Conservation (phyloP, 1,140 invertebrate species). For the Nephila pilipes region DNA sequence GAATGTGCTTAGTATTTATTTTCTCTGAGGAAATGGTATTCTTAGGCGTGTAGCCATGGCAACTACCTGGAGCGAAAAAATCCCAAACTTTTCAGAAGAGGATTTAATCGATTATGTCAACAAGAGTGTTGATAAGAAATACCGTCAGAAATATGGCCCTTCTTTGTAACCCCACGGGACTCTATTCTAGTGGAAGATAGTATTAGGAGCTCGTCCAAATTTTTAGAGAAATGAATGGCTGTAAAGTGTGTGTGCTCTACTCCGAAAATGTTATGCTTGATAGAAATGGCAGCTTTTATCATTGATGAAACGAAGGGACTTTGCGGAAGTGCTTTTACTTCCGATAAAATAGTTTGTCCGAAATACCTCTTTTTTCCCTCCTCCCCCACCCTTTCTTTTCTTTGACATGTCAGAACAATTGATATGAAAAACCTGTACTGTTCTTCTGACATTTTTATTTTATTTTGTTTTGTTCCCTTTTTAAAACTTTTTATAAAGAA, state of each 20-base stretch:
- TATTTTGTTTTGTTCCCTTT: no score
- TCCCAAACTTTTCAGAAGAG: slow-evolving; percentile 61
- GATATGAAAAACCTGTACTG: slow-evolving; percentile 1
- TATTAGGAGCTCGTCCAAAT: neutral
- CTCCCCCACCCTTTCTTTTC: neutral
- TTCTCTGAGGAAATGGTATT: neutral
- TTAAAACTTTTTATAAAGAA: no score
- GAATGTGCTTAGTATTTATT: neutral
- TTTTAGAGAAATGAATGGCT: slow-evolving; percentile 21
- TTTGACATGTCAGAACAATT: slow-evolving; percentile 1
- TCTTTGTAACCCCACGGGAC: slow-evolving; percentile 31
- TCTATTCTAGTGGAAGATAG: slow-evolving; percentile 18
- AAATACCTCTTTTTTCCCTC: neutral
- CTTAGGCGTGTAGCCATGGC: slow-evolving; percentile 48
- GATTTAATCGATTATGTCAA: slow-evolving; percentile 75
- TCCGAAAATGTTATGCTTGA: neutral
- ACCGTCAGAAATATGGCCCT: slow-evolving; percentile 62
- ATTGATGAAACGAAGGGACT: slow-evolving; percentile 22
- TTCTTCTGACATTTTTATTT: neutral
- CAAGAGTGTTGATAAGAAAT: slow-evolving; percentile 69
- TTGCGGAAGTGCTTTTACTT: slow-evolving; percentile 14
- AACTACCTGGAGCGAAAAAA: slow-evolving; percentile 32
- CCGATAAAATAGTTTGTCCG: slow-evolving; percentile 21
- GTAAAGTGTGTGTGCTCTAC: slow-evolving; percentile 13
- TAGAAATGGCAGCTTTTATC: slow-evolving; percentile 28